Evolutionary conservation across 1,140 invertebrate species (phyloP), one percentile per base, ranked within the genome.

Genomic region (Macrotrachela quadricornifera): DNA sequence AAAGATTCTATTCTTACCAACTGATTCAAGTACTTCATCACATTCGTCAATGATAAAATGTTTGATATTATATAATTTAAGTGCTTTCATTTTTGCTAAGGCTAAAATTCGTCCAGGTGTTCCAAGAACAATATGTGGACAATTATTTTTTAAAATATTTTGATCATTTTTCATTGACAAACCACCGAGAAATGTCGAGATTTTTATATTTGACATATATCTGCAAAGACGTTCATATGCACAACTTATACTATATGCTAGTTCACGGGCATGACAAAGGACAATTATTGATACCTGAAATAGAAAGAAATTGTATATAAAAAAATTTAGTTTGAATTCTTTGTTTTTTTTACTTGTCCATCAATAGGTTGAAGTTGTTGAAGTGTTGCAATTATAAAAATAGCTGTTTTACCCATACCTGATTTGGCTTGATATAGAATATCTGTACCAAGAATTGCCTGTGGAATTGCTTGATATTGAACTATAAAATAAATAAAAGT

Each of bases 41-140:
- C 91, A 96, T 66, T 96, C 91, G 65, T 97, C 91, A 42, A 97
- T 74, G 61, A 97, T 84, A 69, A 95, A 97, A 71, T 95, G 90
- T 66, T 96, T 96, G 53, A 95, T 73, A 67, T 94, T 78, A 65
- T 91, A 90, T 46, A 96, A 69, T 67, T 84, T 85, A 15, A 65
- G 61, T 68, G 92, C 94, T 59, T 76, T 82, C 59, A 77, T 82
- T 49, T 82, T 78, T 14, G 88, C 80, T 50, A 97, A 73, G 30
- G 90, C 90, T 51, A 95, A 74, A 61, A 96, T 87, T 58, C 91
- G 77, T 42, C 91, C 91, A 15, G 91, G 91, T 10, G 91, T 96
- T 39, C 91, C 91, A 38, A 96, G 90, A 37, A 96, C 88, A 65
- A 97, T 92, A 66, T 96, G 90, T 8, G 91, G 90, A 57, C 83